These are phyloP conservation scores for Anarsia innoxiella DNA, from an alignment of 2,888 invertebrate species.

Conservation along the genomic window DNA sequence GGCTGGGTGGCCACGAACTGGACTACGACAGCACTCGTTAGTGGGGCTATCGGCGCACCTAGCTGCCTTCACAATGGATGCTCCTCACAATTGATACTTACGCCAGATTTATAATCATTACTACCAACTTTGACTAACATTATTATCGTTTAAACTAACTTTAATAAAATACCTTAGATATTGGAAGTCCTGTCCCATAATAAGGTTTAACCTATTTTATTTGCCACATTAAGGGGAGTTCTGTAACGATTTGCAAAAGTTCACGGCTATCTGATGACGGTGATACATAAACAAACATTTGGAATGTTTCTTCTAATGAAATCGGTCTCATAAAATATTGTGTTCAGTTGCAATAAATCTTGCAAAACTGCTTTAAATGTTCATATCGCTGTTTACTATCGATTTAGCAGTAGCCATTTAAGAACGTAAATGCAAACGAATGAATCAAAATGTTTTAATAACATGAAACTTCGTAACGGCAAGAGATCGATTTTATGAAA, in stretches of 20 bases:
- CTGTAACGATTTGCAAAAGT: no score
- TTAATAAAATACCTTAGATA: no score
- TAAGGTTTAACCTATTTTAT: no score
- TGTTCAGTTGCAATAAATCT: conserved; percentile 1
- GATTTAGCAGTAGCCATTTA: conserved; percentile 5
- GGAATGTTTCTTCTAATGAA: neutral
- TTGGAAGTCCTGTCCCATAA: no score
- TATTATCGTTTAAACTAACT: no score
- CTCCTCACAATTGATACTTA: conserved; percentile 35
- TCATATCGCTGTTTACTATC: conserved; percentile 3
- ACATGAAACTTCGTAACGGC: conserved; percentile 5
- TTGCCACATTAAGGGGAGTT: no score
- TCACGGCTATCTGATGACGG: neutral
- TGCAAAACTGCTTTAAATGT: conserved; percentile 6
- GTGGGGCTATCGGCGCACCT: conserved; percentile 25
- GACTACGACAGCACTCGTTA: no score
- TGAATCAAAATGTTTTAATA: conserved; percentile 12
- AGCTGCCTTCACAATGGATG: conserved; percentile 36
- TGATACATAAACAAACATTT: neutral
- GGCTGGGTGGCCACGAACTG: no score
- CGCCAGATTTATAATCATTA: conserved; percentile 34
- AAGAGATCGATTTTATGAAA: no score
- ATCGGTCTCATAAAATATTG: conserved; percentile 1
- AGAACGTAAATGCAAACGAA: conserved; percentile 5
- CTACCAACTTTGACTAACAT: no score